Evolutionary conservation across 2,888 invertebrate genomes (phyloP).

Genomic region (Graphium colonna): DNA sequence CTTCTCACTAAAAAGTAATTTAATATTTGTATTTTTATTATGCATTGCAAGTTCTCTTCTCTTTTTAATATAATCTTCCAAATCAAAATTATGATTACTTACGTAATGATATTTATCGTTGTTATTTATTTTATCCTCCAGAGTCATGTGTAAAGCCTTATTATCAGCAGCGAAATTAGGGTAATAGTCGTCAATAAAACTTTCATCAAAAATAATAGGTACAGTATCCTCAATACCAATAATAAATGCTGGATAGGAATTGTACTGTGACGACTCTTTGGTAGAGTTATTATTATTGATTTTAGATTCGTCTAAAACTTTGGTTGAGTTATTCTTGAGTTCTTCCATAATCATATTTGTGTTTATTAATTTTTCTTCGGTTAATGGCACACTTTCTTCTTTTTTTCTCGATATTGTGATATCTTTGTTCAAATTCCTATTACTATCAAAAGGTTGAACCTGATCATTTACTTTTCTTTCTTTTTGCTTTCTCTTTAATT

Average conservation of each 20-base stretch:
- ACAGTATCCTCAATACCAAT: slow-evolving; percentile 30
- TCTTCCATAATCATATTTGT: slow-evolving; percentile 1
- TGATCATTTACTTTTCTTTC: background rate
- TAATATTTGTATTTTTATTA: slow-evolving; percentile 25
- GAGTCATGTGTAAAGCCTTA: slow-evolving; percentile 36
- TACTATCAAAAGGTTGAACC: background rate
- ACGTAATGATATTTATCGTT: slow-evolving; percentile 49
- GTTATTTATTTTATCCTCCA: slow-evolving; percentile 43
- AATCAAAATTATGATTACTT: slow-evolving; percentile 36
- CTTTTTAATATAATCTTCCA: slow-evolving; percentile 27
- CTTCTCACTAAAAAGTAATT: slow-evolving; percentile 17
- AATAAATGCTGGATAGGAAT: slow-evolving; percentile 27
- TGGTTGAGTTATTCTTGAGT: background rate
- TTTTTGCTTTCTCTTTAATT: slow-evolving; percentile 1
- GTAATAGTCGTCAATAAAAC: slow-evolving; percentile 56
- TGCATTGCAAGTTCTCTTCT: slow-evolving; percentile 20
- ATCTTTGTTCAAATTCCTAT: background rate
- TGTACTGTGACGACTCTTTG: slow-evolving; percentile 10
- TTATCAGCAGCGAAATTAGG: slow-evolving; percentile 54
- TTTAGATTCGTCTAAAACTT: background rate
- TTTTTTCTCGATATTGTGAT: background rate
- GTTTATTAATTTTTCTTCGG: background rate
- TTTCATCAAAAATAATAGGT: slow-evolving; percentile 37
- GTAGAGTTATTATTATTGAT: slow-evolving; percentile 2
- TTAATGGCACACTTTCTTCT: background rate